Percentiles rank a stretch among this genome's conserved stretches.
These are phyloP conservation scores for Anoplophora glabripennis DNA, from an alignment of 1,140 invertebrate genomes.

Conservation along the genomic window DNA sequence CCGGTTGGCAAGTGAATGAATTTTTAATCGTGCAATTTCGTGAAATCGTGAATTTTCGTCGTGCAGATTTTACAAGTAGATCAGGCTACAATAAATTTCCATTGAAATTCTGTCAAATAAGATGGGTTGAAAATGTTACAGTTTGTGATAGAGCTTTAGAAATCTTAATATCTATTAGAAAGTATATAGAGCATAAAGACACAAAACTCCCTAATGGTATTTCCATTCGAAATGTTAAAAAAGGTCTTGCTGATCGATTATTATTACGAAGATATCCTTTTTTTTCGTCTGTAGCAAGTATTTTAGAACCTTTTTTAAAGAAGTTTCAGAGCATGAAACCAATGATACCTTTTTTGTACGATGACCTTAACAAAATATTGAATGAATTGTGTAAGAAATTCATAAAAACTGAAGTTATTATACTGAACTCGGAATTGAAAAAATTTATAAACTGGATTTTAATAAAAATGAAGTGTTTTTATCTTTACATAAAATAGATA, in stretches of 20 bases:
- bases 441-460: slow-evolving; percentile 3
- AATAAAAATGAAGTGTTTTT: neutral
- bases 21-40: no score
- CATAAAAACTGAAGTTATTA: neutral
- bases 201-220: neutral
- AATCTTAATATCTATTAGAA: neutral
- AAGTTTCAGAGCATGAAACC: slow-evolving; percentile 3
- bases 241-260: neutral
- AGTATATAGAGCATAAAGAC: neutral
- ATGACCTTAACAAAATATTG: neutral
- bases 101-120: no score
- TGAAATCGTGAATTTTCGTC: neutral
- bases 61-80: neutral
- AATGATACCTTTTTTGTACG: slow-evolving; percentile 7
- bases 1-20: neutral
- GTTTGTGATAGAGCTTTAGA: no score
- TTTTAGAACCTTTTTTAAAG: slow-evolving; percentile 2
- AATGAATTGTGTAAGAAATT: neutral
- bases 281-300: neutral
- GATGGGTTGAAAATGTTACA: no score
- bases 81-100: no score
- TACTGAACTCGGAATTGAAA: neutral
- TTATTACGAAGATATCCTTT: neutral
- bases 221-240: neutral
- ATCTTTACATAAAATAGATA: neutral